Conservation (phyloP, 2,888 invertebrate species). For the Mongoloraphidia duomilia region DNA sequence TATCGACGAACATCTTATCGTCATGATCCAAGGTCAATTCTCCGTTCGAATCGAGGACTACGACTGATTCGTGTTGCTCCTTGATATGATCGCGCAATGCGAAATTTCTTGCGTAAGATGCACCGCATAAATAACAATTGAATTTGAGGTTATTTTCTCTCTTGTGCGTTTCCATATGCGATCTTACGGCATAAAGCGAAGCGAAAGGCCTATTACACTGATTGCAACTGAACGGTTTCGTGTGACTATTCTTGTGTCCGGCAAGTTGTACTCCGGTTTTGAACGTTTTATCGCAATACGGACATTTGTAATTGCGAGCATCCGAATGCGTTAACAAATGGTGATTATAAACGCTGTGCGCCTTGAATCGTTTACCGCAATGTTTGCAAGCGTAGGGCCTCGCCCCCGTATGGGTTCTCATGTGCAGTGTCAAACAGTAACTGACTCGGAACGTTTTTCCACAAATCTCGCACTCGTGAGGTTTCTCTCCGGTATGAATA, state of each 20-base stretch:
- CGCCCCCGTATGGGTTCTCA: constrained; percentile 66
- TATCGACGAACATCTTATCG: constrained; percentile 4
- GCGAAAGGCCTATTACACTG: constrained; percentile 67
- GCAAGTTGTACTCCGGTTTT: constrained; percentile 67
- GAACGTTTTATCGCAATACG: constrained; percentile 63
- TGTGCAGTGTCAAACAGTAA: constrained; percentile 64
- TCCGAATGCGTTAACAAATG: constrained; percentile 62
- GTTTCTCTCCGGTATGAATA: constrained; percentile 70
- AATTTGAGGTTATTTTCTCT: constrained; percentile 55
- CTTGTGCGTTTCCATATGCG: constrained; percentile 61
- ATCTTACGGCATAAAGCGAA: constrained; percentile 59
- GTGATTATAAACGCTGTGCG: constrained; percentile 66
- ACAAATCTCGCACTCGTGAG: constrained; percentile 64
- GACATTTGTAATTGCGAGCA: constrained; percentile 60
- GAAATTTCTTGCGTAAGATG: constrained; percentile 59
- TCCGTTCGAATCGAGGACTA: constrained; percentile 2
- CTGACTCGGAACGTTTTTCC: constrained; percentile 68
- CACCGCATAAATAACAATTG: constrained; percentile 56
- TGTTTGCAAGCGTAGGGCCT: constrained; percentile 61
- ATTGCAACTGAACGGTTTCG: constrained; percentile 63
- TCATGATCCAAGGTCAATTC: neutral
- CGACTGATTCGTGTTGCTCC: constrained; percentile 37
- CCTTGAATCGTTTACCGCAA: constrained; percentile 61
- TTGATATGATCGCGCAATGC: constrained; percentile 60
- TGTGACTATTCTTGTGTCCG: constrained; percentile 68